Evolutionary conservation across 2,113 vertebrate genomes (phyloP).

Genomic region (Silurus glanis): DNA sequence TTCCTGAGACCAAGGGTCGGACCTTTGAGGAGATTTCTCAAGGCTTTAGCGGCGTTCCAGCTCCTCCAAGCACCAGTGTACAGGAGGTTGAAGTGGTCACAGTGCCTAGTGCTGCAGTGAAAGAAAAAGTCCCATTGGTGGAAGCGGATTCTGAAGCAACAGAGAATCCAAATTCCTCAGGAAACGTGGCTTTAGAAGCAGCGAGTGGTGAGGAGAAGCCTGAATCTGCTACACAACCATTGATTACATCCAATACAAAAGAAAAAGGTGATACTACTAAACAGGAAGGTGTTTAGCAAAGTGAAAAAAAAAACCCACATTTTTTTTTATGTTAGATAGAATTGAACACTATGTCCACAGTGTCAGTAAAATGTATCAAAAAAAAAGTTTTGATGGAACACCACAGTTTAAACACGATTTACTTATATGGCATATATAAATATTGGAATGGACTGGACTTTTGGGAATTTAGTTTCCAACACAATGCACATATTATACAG

Average conservation of each 20-base stretch:
- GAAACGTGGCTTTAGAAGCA: conserved; percentile 29
- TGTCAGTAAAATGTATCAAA: not conserved
- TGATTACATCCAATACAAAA: conserved; percentile 34
- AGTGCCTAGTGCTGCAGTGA: conserved; percentile 34
- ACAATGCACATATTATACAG: not conserved
- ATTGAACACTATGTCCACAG: not conserved
- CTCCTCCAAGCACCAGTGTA: not conserved
- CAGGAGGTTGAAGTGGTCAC: conserved; percentile 49
- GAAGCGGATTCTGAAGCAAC: conserved; percentile 48
- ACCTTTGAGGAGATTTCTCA: conserved; percentile 92
- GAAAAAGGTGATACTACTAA: conserved; percentile 14
- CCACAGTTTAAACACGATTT: not conserved
- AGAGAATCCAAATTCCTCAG: conserved; percentile 33
- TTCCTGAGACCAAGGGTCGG: conserved; percentile 91
- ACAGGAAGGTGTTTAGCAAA: conserved; percentile 25
- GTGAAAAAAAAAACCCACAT: not conserved
- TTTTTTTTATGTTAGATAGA: not conserved
- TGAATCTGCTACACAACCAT: conserved; percentile 48
- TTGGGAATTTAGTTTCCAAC: not conserved
- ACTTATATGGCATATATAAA: conserved; percentile 2
- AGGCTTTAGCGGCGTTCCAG: conserved; percentile 63
- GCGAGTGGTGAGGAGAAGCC: conserved; percentile 57
- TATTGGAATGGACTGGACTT: not conserved
- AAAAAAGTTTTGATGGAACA: not conserved
- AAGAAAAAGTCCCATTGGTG: conserved; percentile 74